A percentile compares a stretch with the other conserved stretches of the same genome.
Conservation (phyloP, 2,888 invertebrate species). For the Coremacera marginata region DNA sequence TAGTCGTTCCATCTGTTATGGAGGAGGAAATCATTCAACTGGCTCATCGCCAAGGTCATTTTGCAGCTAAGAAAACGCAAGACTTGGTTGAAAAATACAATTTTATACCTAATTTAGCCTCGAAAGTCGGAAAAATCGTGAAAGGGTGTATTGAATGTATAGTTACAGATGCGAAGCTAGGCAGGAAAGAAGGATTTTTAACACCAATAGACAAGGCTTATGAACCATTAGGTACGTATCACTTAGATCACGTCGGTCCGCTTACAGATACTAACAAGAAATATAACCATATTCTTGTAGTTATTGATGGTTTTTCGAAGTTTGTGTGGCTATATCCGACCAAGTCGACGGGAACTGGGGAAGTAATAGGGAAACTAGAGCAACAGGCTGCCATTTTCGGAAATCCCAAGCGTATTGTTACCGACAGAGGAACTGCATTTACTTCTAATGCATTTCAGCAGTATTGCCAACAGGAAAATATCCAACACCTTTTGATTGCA, state of each 20-base stretch:
- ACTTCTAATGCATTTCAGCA: conserved; percentile 51
- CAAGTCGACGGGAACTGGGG: conserved; percentile 29
- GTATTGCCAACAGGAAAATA: no score
- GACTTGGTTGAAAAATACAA: conserved; percentile 42
- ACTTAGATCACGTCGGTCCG: conserved; percentile 38
- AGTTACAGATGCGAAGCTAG: no score
- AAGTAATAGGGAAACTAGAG: conserved; percentile 30
- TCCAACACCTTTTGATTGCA: no score
- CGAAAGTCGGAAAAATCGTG: conserved; percentile 39
- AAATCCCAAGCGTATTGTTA: conserved; percentile 38
- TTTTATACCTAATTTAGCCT: conserved; percentile 40
- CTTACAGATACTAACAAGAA: conserved; percentile 31
- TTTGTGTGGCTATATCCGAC: conserved; percentile 29
- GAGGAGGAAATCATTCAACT: no score
- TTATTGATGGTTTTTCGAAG: conserved; percentile 29
- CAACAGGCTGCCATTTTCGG: conserved; percentile 35
- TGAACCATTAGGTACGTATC: conserved; percentile 20
- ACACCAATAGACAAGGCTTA: no score
- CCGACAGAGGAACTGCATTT: no score
- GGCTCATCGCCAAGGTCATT: conserved; percentile 44
- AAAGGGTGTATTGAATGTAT: no score
- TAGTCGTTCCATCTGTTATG: conserved; percentile 26
- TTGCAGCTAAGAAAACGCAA: conserved; percentile 37
- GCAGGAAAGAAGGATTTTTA: no score
- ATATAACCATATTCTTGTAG: conserved; percentile 36